Conservation (phyloP, 2,113 vertebrate species). For the Myiozetetes cayanensis region DNA sequence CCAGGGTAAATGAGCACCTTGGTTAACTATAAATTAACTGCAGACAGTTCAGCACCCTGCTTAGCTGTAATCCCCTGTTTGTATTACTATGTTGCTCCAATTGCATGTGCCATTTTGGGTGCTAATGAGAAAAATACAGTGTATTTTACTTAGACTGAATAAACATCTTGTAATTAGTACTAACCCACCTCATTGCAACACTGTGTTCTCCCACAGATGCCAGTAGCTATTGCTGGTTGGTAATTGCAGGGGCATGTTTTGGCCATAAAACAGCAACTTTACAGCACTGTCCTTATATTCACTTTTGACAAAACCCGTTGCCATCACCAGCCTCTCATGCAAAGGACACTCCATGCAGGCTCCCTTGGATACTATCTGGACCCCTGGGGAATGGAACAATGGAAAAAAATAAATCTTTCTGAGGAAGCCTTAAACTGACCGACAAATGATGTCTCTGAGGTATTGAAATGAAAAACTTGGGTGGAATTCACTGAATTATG, state of each 20-base stretch:
- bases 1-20: background rate
- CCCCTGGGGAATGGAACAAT: background rate
- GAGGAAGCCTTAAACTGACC: background rate
- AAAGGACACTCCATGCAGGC: background rate
- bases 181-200: background rate
- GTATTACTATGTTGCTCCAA: background rate
- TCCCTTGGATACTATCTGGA: background rate
- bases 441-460: background rate
- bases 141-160: slow-evolving; percentile 2
- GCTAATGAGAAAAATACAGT: slow-evolving; percentile 22
- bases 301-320: background rate
- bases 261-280: background rate
- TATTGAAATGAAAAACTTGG: background rate
- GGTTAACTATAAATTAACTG: slow-evolving; percentile 14
- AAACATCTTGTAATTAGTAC: slow-evolving; percentile 8
- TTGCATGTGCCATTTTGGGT: slow-evolving; percentile 12
- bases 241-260: background rate
- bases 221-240: background rate
- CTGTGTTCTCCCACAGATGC: background rate
- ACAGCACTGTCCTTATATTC: background rate
- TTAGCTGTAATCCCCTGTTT: slow-evolving; percentile 9
- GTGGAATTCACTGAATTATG: background rate
- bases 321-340: background rate
- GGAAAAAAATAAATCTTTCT: background rate
- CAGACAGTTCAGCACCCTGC: background rate